Conservation (phyloP, 92 coral and sea anemone species). For the Hydrozoanthus gracilis region DNA sequence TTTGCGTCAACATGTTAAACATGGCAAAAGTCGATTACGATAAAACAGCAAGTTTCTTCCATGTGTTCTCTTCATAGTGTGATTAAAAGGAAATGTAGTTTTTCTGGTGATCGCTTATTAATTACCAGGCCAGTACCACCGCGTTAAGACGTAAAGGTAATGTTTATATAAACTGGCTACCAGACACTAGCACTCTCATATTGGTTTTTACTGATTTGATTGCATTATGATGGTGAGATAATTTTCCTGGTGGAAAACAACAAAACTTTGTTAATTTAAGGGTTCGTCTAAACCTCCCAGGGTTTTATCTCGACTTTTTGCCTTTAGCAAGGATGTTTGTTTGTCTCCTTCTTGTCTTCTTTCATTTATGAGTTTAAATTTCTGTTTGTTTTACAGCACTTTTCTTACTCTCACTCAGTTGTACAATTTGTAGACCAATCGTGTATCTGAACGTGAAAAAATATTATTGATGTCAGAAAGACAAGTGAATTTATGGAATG, state of each 20-base stretch:
- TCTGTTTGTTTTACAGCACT: not conserved
- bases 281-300: constrained; percentile 34
- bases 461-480: not conserved
- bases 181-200: constrained; percentile 35
- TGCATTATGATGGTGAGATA: constrained; percentile 50
- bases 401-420: not conserved
- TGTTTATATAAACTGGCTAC: constrained; percentile 46
- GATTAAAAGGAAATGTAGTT: constrained; percentile 25
- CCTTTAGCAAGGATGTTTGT: not conserved
- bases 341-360: not conserved
- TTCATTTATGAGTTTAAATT: not conserved
- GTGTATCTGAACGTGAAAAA: not conserved
- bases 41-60: not conserved
- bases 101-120: constrained; percentile 44
- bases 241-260: constrained; percentile 50
- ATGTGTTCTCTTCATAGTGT: constrained; percentile 34
- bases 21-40: constrained; percentile 24
- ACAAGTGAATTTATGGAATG: not conserved
- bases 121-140: constrained; percentile 21
- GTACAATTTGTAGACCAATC: not conserved
- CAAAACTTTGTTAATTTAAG: constrained; percentile 26
- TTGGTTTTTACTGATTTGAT: constrained; percentile 39
- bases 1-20: not conserved
- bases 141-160: constrained; percentile 16
- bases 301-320: not conserved